A percentile compares a stretch with the other conserved stretches of the same genome.
phyloP scores from a whole-genome alignment of 2,113 vertebrate species.

The Myrmecobius fasciatus region DNA sequence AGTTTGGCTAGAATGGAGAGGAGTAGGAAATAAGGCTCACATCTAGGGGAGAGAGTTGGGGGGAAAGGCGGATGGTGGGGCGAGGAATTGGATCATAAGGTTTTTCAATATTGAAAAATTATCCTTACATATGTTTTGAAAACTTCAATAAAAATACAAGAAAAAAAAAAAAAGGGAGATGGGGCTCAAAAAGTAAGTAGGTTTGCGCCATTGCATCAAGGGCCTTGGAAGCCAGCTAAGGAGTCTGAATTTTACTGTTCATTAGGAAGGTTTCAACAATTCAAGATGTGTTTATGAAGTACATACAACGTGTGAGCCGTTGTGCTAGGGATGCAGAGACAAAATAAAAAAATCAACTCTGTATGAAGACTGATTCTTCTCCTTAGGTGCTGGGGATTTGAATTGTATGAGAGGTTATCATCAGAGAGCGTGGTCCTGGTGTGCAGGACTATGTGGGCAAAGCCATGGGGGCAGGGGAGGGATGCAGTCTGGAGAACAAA shows the following conservation, averaged over 20 bases:
- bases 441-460: neutral
- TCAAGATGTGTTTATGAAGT: neutral
- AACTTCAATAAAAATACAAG: no score
- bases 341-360: neutral
- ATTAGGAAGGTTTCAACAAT: neutral
- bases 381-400: neutral
- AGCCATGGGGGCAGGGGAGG: neutral
- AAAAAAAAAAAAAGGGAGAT: no score
- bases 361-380: neutral
- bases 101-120: no score
- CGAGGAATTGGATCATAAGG: no score
- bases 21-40: neutral
- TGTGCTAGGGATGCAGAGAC: neutral
- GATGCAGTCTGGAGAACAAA: neutral
- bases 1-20: neutral
- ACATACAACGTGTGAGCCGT: neutral
- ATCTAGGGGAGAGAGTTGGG: no score
- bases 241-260: neutral
- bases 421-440: neutral
- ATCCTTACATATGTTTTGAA: no score
- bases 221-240: neutral
- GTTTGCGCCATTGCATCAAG: neutral
- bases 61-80: no score
- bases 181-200: neutral
- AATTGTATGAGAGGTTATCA: neutral